Percentiles rank a stretch among this genome's conserved stretches.
These are phyloP conservation scores for Coecobrya sp. DNA, from an alignment of 2,888 invertebrate species.

Conservation along the genomic window DNA sequence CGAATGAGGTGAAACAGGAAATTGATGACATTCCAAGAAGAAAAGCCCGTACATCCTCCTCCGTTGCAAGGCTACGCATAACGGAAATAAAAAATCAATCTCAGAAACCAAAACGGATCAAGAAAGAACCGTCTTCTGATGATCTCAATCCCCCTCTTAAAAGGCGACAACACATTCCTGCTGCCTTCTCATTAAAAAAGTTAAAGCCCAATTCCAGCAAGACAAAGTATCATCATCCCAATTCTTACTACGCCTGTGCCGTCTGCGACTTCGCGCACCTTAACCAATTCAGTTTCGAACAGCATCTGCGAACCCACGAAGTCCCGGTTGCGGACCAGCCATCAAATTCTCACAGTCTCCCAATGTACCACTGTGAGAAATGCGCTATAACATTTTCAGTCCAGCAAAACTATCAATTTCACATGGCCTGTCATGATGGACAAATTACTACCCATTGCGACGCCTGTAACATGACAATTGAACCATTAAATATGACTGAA, in stretches of 20 bases:
- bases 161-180: neutral
- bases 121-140: neutral
- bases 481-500: neutral
- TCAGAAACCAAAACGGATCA: neutral
- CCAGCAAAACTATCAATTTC: neutral
- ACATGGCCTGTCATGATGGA: neutral
- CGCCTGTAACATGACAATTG: neutral
- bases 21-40: neutral
- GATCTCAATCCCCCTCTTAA: neutral
- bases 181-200: neutral
- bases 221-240: neutral
- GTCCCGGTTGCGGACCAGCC: neutral
- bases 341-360: neutral
- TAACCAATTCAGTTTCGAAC: neutral
- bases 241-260: neutral
- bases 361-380: neutral
- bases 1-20: neutral
- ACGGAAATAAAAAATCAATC: neutral
- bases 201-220: neutral
- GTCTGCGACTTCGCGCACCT: neutral
- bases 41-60: neutral
- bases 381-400: neutral
- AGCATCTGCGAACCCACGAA: neutral
- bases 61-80: neutral
- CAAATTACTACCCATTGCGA: neutral